A percentile compares a stretch with the other conserved stretches of the same genome.
Evolutionary conservation across 2,113 vertebrate species (phyloP).

Genomic region (Pica pica): DNA sequence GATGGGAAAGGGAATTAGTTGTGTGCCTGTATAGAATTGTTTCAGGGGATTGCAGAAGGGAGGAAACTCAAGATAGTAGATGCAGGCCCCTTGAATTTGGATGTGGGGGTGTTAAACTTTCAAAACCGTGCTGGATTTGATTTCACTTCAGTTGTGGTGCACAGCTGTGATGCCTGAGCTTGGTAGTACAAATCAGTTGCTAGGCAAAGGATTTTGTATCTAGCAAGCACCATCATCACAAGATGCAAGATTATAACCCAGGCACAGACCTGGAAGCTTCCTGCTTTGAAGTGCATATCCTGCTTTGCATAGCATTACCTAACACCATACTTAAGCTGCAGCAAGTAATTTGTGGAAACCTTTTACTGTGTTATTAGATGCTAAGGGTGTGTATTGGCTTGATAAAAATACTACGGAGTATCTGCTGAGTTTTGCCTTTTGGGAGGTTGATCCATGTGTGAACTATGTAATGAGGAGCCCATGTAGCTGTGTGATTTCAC

Average conservation of each 20-base stretch:
- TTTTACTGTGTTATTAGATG: not conserved
- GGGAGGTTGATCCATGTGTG: not conserved
- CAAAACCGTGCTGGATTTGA: not conserved
- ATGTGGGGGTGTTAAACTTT: not conserved
- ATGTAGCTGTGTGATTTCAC: not conserved
- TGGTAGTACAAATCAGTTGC: not conserved
- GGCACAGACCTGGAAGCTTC: not conserved
- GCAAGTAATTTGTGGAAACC: not conserved
- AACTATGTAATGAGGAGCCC: not conserved
- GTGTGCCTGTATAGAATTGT: not conserved
- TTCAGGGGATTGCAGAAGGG: not conserved
- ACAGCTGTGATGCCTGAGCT: not conserved
- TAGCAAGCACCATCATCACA: fast-evolving
- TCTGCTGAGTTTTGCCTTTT: not conserved
- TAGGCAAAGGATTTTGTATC: not conserved
- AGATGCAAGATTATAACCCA: not conserved
- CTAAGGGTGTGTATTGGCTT: not conserved
- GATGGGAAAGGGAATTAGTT: not conserved
- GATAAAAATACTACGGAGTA: not conserved
- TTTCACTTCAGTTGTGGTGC: not conserved
- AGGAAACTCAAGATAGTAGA: not conserved
- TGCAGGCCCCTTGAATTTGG: not conserved
- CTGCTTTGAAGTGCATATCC: not conserved
- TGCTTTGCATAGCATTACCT: not conserved
- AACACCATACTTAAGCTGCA: not conserved